Conservation (phyloP, 2,797 vertebrate genomes). For the Knipowitschia caucasica region DNA sequence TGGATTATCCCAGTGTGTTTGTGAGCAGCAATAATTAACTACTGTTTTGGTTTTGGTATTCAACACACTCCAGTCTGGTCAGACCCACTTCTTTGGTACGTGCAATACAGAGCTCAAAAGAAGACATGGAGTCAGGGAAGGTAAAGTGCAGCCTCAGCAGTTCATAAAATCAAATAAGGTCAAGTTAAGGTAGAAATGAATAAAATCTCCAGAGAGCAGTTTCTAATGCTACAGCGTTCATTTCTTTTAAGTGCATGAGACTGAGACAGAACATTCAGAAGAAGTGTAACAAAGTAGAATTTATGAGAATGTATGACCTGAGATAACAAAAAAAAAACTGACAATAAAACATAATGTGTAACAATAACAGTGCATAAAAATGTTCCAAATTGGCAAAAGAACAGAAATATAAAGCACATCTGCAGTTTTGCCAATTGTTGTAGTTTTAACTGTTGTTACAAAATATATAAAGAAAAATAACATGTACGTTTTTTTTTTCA, state of each 20-base stretch:
- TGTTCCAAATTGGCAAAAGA: background rate
- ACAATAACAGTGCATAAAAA: background rate
- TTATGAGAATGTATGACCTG: background rate
- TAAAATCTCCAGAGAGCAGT: constrained; percentile 1
- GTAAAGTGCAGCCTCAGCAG: constrained; percentile 6
- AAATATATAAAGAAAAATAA: too few species aligned
- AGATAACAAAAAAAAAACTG: background rate
- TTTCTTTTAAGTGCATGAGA: background rate
- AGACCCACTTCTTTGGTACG: constrained; percentile 18
- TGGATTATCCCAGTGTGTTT: too few species aligned
- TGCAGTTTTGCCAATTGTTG: background rate
- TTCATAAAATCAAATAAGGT: constrained; percentile 19
- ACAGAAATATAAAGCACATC: background rate
- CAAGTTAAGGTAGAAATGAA: constrained; percentile 15
- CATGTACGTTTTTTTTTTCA: too few species aligned
- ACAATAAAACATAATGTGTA: background rate
- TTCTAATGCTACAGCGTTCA: constrained; percentile 4
- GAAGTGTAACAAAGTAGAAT: background rate
- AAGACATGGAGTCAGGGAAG: constrained; percentile 1
- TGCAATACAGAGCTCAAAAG: constrained; percentile 21
- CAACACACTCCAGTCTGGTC: constrained; percentile 31
- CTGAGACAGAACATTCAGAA: background rate
- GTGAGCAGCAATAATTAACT: background rate
- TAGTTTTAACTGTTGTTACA: too few species aligned
- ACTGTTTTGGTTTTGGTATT: constrained; percentile 21